These are phyloP conservation scores for Endomychus coccineus DNA, from an alignment of 2,888 invertebrate genomes.

Conservation along the genomic window DNA sequence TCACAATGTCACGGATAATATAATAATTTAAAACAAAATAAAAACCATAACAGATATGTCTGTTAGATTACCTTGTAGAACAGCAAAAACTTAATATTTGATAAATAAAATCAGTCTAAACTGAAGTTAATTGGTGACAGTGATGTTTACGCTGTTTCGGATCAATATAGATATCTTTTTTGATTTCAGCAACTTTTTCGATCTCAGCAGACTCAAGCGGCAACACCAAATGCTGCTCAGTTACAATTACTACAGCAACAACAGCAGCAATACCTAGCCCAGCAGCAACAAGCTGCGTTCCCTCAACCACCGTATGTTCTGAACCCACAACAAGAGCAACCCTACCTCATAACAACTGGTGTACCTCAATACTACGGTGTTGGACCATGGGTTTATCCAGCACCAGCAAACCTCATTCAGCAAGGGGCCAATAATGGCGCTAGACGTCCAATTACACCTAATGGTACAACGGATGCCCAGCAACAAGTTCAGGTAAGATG, in stretches of 20 bases:
- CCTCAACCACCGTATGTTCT: conserved; percentile 75
- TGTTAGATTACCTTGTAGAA: no score
- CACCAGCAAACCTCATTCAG: conserved; percentile 60
- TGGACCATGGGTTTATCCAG: conserved; percentile 88
- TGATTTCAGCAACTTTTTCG: conserved; percentile 78
- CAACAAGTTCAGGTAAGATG: conserved; percentile 50
- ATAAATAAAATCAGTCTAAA: no score
- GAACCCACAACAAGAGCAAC: conserved; percentile 58
- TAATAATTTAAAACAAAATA: no score
- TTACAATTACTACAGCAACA: conserved; percentile 66
- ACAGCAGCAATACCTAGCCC: conserved; percentile 70
- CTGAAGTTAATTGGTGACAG: no score
- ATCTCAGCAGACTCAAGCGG: conserved; percentile 72
- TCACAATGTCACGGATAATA: no score
- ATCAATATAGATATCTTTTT: conserved; percentile 20
- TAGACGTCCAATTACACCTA: conserved; percentile 72
- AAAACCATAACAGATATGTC: no score
- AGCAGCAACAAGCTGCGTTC: conserved; percentile 65
- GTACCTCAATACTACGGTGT: conserved; percentile 91
- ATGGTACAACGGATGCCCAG: conserved; percentile 57
- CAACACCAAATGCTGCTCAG: conserved; percentile 60
- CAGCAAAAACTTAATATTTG: no score
- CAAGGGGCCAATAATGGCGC: conserved; percentile 57
- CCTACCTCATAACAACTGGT: conserved; percentile 76
- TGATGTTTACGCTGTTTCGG: no score